Evolutionary conservation across 2,113 vertebrate genomes (phyloP), one percentile per base, ranked within the genome.

Genomic region (Paracanthobrama guichenoti): DNA sequence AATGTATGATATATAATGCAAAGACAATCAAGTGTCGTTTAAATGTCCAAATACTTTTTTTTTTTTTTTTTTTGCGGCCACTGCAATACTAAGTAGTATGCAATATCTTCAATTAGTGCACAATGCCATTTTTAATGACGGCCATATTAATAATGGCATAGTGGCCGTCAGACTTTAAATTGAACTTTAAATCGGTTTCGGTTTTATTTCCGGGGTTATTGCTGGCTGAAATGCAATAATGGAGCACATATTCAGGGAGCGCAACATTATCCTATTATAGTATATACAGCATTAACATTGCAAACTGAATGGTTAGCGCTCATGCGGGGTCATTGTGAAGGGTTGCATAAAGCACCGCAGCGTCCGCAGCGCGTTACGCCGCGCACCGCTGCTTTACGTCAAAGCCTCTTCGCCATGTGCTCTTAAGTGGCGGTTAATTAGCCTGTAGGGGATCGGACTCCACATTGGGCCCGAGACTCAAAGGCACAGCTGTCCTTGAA

Each of bases 131-230:
- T n/a, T n/a, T n/a, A n/a, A n/a, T n/a, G n/a, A n/a, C n/a, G n/a
- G n/a, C n/a, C n/a, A n/a, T n/a, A n/a, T n/a, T 66, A 76, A 79
- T 71, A 84, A 85, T 31, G 42, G 72, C 86, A 71, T 24, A 35
- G 44, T 39, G 73, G 50, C 75, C 78, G 53, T 81, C 39, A 87
- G 28, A 53, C 35, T 79, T 67, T 46, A 78, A 71, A 83, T 83
- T 79, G 60, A 26, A 57, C 55, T 77, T 81, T 84, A 85, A 82
- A 60, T 81, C 50, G 71, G 50, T 78, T 74, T 80, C 35, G 18
- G 26, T 77, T 84, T 83, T 82, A 89, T 90, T n/a, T 91, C 86
- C 86, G 80, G 90, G 89, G 92, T 94, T 95, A 94, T 94, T 94
- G 94, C 94, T 94, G 92, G 88, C 89, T 92, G 88, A 81, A 91